phyloP scores from a whole-genome alignment of 2,113 vertebrate species.

The Burhinus bistriatus region DNA sequence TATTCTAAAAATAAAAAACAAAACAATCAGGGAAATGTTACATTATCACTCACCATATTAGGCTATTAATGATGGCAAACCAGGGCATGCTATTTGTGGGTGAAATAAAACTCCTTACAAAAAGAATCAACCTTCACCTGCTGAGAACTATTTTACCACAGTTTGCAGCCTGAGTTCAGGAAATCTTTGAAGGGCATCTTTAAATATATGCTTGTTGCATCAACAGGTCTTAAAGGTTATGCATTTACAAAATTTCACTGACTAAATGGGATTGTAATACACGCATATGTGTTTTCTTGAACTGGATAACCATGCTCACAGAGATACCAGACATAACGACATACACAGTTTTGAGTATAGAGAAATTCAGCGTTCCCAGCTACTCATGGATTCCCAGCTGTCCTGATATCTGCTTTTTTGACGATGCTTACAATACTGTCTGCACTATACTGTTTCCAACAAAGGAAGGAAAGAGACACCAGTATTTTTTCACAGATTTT shows the following conservation, averaged over 20 bases:
- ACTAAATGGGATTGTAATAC: neutral
- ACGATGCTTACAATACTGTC: neutral
- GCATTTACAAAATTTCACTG: neutral
- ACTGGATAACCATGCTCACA: neutral
- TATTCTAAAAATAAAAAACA: constrained; percentile 65
- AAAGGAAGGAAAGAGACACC: neutral
- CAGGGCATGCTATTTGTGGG: constrained; percentile 8
- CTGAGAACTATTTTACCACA: neutral
- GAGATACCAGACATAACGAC: neutral
- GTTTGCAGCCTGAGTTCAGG: neutral
- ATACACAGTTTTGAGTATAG: neutral
- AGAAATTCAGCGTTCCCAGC: neutral
- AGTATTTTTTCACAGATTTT: neutral
- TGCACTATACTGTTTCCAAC: neutral
- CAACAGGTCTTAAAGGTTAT: neutral
- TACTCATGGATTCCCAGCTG: neutral
- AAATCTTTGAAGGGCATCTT: neutral
- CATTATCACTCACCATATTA: constrained; percentile 41
- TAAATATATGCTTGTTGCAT: neutral
- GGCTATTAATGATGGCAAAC: constrained; percentile 27
- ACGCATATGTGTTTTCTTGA: neutral
- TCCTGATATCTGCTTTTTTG: neutral
- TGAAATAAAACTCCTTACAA: neutral
- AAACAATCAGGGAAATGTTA: constrained; percentile 49
- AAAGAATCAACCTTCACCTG: neutral